Conservation (phyloP, 2,797 vertebrate species). For the Mus spretus region DNA sequence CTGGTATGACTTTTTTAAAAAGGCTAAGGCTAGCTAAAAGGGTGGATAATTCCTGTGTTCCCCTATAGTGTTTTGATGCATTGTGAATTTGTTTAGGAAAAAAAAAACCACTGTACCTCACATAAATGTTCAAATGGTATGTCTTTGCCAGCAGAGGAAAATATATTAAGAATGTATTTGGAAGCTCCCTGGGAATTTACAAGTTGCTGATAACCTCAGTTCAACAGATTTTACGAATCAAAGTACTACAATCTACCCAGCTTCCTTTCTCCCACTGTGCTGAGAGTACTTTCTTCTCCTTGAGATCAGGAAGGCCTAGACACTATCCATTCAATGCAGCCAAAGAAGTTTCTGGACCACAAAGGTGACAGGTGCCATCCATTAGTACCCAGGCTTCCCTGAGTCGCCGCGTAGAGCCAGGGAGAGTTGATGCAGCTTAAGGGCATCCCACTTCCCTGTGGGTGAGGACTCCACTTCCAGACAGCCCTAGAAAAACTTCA, state of each 20-base stretch:
- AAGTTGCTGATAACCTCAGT: slow-evolving; percentile 44
- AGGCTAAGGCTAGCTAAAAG: too few species aligned
- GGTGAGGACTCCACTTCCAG: background rate
- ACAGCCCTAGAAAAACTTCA: background rate
- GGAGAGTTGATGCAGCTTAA: background rate
- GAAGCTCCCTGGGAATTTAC: background rate
- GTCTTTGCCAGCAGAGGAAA: slow-evolving; percentile 29
- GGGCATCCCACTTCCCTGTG: slow-evolving; percentile 24
- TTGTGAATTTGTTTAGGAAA: slow-evolving; percentile 1
- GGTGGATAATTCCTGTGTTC: background rate
- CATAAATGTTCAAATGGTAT: background rate
- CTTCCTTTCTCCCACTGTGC: background rate
- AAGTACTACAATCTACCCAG: background rate
- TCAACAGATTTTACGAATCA: slow-evolving; percentile 26
- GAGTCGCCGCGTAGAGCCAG: fast-evolving
- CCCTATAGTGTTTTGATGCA: background rate
- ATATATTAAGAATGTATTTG: background rate
- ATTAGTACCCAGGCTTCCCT: background rate
- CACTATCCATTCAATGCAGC: background rate
- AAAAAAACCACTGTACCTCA: background rate
- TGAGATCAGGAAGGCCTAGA: background rate
- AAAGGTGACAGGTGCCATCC: background rate
- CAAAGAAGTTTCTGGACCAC: background rate
- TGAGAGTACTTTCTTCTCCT: background rate
- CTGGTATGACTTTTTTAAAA: background rate